phyloP scores from a whole-genome alignment of 2,113 vertebrate genomes.

The Pagrus major region DNA sequence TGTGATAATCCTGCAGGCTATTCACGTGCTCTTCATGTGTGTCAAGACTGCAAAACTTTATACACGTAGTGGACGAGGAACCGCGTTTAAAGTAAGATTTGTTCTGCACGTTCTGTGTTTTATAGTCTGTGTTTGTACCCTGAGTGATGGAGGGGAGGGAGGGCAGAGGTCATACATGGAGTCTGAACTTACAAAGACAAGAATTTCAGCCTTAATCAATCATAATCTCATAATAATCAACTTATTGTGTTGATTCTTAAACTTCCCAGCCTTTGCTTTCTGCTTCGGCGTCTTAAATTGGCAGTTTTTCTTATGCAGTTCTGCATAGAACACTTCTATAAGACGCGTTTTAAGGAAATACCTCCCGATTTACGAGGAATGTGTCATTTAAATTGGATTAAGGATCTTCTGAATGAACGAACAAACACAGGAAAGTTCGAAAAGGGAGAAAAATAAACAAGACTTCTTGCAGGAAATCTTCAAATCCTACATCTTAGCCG shows the following conservation, averaged over 20 bases:
- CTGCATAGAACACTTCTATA: no score
- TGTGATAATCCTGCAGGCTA: conserved; percentile 58
- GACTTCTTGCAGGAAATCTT: background rate
- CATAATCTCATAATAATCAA: no score
- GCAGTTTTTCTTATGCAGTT: background rate
- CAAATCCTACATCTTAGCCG: background rate
- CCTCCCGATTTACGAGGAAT: background rate
- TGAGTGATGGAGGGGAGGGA: background rate
- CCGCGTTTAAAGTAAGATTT: background rate
- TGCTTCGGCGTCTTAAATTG: background rate
- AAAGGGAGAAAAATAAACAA: background rate
- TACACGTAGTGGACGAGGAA: background rate
- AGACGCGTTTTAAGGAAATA: background rate
- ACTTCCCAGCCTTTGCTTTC: background rate
- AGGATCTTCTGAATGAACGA: background rate
- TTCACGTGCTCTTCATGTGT: conserved; percentile 34
- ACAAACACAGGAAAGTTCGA: background rate
- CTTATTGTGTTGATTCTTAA: background rate
- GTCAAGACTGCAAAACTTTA: background rate
- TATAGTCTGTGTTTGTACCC: background rate
- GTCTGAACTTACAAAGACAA: background rate
- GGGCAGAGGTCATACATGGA: no score
- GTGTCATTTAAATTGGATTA: background rate
- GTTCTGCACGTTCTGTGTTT: background rate
- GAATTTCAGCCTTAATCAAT: background rate